phyloP scores from a whole-genome alignment of 2,797 vertebrate species.

The Esox masquinongy region DNA sequence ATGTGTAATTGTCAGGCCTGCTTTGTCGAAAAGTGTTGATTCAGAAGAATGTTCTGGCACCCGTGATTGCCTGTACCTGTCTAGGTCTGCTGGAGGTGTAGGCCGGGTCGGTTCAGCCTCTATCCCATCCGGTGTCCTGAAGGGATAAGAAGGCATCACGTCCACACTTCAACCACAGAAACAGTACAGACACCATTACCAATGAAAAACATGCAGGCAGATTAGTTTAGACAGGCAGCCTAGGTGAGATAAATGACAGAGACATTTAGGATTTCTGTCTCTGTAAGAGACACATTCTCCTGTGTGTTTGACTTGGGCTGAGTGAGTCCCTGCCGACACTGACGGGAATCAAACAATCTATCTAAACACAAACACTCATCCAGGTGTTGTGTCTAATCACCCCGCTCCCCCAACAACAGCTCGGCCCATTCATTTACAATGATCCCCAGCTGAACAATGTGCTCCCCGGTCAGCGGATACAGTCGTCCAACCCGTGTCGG shows the following conservation, averaged over 20 bases:
- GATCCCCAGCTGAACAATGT: not conserved
- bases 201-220: not conserved
- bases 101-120: not conserved
- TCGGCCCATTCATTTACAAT: not conserved
- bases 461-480: not conserved
- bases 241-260: slow-evolving; percentile 66
- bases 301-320: not conserved
- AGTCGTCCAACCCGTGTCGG: not conserved
- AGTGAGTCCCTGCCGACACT: slow-evolving; percentile 28
- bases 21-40: not conserved
- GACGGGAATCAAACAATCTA: slow-evolving; percentile 13
- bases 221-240: slow-evolving; percentile 52
- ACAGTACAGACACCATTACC: not conserved
- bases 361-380: slow-evolving; percentile 8
- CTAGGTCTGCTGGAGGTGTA: not conserved
- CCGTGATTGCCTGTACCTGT: not conserved
- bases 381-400: slow-evolving; percentile 29
- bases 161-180: not conserved
- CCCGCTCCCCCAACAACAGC: not conserved
- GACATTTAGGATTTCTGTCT: slow-evolving; percentile 41
- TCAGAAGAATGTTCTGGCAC: not conserved
- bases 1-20: not conserved
- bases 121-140: not conserved
- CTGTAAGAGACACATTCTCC: slow-evolving; percentile 44
- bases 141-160: not conserved